A percentile compares a stretch with the other conserved stretches of the same genome.
Evolutionary conservation across 1,140 invertebrate species (phyloP).

Genomic region (Diuraphis noxia): DNA sequence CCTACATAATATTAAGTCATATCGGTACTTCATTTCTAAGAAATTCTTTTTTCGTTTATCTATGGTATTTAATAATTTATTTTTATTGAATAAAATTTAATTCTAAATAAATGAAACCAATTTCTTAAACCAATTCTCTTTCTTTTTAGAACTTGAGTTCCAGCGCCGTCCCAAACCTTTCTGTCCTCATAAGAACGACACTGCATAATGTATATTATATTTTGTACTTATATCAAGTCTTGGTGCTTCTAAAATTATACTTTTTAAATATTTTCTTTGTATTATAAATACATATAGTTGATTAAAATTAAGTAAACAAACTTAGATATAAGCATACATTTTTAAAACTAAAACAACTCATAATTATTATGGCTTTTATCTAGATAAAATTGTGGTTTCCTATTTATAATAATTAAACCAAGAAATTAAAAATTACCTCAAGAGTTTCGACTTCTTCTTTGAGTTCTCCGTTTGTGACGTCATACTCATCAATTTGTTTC

Average conservation of each 20-base stretch:
- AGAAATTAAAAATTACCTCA: constrained; percentile 55
- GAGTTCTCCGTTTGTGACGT: constrained; percentile 58
- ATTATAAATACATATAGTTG: too few species aligned
- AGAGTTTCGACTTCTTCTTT: constrained; percentile 58
- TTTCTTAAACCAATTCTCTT: too few species aligned
- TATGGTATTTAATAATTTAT: too few species aligned
- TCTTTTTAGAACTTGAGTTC: not conserved
- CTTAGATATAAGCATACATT: too few species aligned
- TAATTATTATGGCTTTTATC: not conserved
- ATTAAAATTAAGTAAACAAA: too few species aligned
- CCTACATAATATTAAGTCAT: not conserved
- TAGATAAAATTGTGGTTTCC: not conserved
- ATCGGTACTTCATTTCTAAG: not conserved
- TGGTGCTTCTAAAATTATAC: too few species aligned
- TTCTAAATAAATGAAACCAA: too few species aligned
- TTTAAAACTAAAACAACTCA: too few species aligned
- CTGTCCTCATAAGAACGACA: not conserved
- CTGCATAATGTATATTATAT: not conserved
- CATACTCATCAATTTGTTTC: constrained; percentile 57
- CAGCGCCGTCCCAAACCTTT: rapidly evolving
- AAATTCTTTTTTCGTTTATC: not conserved
- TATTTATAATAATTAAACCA: not conserved
- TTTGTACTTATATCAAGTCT: not conserved
- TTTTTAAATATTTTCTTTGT: not conserved
- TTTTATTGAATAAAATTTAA: too few species aligned